These are phyloP conservation scores for Laodelphax striatellus DNA, from an alignment of 1,140 invertebrate genomes.

Conservation along the genomic window DNA sequence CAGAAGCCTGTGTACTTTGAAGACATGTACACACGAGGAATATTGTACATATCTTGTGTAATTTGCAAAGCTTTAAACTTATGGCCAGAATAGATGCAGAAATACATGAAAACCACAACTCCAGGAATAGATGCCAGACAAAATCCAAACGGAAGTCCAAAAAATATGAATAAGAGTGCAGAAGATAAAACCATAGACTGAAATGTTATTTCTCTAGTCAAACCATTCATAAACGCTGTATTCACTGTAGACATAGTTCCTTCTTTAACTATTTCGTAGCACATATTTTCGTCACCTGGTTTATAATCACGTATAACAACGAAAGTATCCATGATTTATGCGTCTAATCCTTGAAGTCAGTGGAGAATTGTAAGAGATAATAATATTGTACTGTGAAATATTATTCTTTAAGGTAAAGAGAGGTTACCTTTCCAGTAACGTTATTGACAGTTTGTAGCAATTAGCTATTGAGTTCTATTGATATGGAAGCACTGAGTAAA, in stretches of 20 bases:
- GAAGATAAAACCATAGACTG: conserved; percentile 36
- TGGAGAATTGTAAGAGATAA: too few species aligned
- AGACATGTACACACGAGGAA: conserved; percentile 25
- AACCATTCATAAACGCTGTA: conserved; percentile 32
- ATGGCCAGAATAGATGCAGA: conserved; percentile 33
- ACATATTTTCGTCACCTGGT: conserved; percentile 34
- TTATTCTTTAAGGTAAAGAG: too few species aligned
- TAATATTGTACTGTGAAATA: too few species aligned
- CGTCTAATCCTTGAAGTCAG: too few species aligned
- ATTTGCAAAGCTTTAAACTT: conserved; percentile 33
- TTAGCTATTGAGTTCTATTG: too few species aligned
- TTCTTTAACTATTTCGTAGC: conserved; percentile 32
- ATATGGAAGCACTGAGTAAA: too few species aligned
- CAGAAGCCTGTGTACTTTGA: conserved; percentile 33
- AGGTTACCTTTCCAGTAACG: too few species aligned
- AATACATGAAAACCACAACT: conserved; percentile 33
- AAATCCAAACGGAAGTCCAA: conserved; percentile 37
- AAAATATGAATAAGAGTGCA: conserved; percentile 40
- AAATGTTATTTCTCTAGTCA: conserved; percentile 38
- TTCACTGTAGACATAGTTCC: conserved; percentile 35
- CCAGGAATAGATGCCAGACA: conserved; percentile 35
- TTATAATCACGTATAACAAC: conserved; percentile 35
- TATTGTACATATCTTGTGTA: conserved; percentile 33
- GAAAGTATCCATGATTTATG: background rate
- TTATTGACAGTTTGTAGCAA: too few species aligned